Conservation (phyloP, 2,888 invertebrate genomes). For the Clistopyga incitator region DNA sequence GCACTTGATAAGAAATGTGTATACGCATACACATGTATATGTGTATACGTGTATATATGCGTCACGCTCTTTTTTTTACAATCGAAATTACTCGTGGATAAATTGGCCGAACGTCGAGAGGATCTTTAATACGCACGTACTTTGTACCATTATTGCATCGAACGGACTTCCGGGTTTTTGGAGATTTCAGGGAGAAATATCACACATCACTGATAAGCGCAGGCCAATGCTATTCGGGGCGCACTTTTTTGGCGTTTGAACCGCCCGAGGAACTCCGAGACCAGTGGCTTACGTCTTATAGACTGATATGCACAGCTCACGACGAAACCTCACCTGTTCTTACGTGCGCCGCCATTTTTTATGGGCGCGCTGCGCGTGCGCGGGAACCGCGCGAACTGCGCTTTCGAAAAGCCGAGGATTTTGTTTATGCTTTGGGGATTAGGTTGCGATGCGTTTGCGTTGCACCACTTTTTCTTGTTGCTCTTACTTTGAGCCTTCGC, state of each 20-base stretch:
- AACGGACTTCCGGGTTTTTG: conserved; percentile 14
- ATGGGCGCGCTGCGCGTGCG: not conserved
- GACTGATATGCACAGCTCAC: not conserved
- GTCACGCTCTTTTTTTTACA: conserved; percentile 27
- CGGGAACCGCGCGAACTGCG: conserved; percentile 12
- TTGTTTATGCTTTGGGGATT: too few species aligned
- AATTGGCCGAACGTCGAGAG: not conserved
- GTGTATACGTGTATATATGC: not conserved
- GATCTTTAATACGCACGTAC: conserved; percentile 48
- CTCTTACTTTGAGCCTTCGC: too few species aligned
- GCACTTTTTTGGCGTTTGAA: not conserved
- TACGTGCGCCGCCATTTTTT: conserved; percentile 80
- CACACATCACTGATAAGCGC: conserved; percentile 14
- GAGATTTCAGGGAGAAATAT: conserved; percentile 15
- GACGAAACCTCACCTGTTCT: conserved; percentile 79
- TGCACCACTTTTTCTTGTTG: too few species aligned
- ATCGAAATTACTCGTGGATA: conserved; percentile 1
- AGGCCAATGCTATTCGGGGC: not conserved
- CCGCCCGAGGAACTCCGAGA: conserved; percentile 1
- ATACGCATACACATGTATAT: conserved; percentile 8
- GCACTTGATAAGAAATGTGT: conserved; percentile 9
- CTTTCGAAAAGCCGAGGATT: not conserved
- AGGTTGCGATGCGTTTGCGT: too few species aligned
- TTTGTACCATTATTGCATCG: conserved; percentile 59
- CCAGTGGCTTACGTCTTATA: not conserved